These are phyloP conservation scores for Glaucopsyche alexis DNA, from an alignment of 2,888 invertebrate species.

Conservation along the genomic window DNA sequence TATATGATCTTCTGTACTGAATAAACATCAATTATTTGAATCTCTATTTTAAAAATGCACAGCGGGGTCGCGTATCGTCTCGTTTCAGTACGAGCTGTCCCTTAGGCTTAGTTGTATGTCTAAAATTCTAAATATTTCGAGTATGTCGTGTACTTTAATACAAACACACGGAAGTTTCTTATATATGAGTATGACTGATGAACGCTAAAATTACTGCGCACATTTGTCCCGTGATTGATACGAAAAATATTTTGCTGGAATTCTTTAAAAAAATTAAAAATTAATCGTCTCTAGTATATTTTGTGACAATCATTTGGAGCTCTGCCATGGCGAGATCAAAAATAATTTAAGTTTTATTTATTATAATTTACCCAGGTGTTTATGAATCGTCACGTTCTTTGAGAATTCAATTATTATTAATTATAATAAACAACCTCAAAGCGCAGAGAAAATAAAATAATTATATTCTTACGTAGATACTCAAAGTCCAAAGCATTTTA, in stretches of 20 bases:
- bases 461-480: too few species aligned
- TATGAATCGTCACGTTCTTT: constrained; percentile 5
- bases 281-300: constrained; percentile 26
- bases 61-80: too few species aligned
- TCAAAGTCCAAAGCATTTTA: background rate
- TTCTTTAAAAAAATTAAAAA: constrained; percentile 28
- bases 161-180: constrained; percentile 1
- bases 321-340: constrained; percentile 26
- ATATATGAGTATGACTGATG: constrained; percentile 1
- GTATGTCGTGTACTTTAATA: background rate
- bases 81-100: too few species aligned
- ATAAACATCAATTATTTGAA: too few species aligned
- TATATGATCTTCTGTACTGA: too few species aligned
- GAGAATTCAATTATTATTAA: background rate
- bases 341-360: constrained; percentile 26
- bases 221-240: constrained; percentile 14
- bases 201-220: constrained; percentile 8
- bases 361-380: constrained; percentile 21
- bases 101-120: too few species aligned
- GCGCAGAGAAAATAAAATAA: too few species aligned
- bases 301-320: constrained; percentile 30
- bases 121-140: too few species aligned
- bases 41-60: too few species aligned
- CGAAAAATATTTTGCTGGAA: constrained; percentile 25
- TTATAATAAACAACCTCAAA: background rate